Evolutionary conservation across 2,888 invertebrate genomes (phyloP), one percentile per base, ranked within the genome.

Genomic region (Troides oblongomaculatus): DNA sequence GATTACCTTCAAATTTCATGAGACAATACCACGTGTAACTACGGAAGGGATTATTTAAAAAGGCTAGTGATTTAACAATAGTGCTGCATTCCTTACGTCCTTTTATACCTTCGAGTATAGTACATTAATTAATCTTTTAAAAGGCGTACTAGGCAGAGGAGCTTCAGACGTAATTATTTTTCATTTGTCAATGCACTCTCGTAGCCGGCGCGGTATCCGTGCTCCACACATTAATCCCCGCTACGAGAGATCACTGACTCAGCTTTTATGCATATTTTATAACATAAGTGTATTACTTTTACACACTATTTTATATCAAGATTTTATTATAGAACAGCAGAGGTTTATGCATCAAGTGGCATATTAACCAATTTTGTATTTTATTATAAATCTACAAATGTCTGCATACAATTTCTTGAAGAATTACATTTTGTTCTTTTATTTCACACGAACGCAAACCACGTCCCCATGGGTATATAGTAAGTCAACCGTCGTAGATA

Each of bases 201-300:
- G 36, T 36, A 25, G 56, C 63, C 21, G 30, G 21, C 17, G 59
- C 66, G 56, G 30, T 23, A 39, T 39, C 53, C 30, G 64, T 25
- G 36, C 62, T 39, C 57, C 60, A 62, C 56, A 43, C 57, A 43
- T 65, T 62, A 66, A 59, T 63, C 63, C 66, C 50, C 39, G 50
- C 62, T 58, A 39, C 21, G 58, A 59, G 50, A 62, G 59, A 70
- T 66, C 59, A 70, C 21, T 17, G 66, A 53, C 60, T 66, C 58
- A 57, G n/a, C 58, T 59, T 69, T 66, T 21, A 66, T 62, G 62
- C 66, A 70, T 66, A 66, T 63, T 70, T 70, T 66, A 70, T 66
- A n/a, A 66, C 50, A 59, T 66, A 70, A 63, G 43, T 69, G 66
- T 60, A 66, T 63, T 66, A 63, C 53, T 50, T 70, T 70, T 63